phyloP scores from a whole-genome alignment of 2,797 vertebrate genomes.

The Remorina albescens region DNA sequence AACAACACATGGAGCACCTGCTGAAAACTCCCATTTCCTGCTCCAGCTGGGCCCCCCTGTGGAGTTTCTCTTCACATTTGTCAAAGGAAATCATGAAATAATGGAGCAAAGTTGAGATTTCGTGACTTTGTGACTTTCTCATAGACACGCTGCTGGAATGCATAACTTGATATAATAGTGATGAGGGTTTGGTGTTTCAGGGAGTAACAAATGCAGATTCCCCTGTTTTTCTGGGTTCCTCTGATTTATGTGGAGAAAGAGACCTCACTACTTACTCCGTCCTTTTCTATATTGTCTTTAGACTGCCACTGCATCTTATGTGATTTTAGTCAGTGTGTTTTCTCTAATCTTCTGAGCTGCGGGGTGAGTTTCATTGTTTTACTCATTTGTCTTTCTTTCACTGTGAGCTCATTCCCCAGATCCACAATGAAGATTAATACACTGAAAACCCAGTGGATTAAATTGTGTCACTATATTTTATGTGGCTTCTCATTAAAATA shows the following conservation, averaged over 20 bases:
- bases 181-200: slow-evolving; percentile 41
- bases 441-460: slow-evolving; percentile 74
- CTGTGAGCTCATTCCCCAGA: slow-evolving; percentile 67
- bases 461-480: slow-evolving; percentile 77
- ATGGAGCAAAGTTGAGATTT: slow-evolving; percentile 37
- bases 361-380: slow-evolving; percentile 67
- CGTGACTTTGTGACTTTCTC: slow-evolving; percentile 34
- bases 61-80: slow-evolving; percentile 21
- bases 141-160: slow-evolving; percentile 30
- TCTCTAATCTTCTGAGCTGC: slow-evolving; percentile 51
- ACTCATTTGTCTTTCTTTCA: slow-evolving; percentile 65
- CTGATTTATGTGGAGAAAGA: slow-evolving; percentile 52
- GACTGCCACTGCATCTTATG: slow-evolving; percentile 37
- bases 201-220: slow-evolving; percentile 45
- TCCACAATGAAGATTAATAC: slow-evolving; percentile 81
- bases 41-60: slow-evolving; percentile 39
- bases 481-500: slow-evolving; percentile 80
- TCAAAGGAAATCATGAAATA: slow-evolving; percentile 61
- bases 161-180: slow-evolving; percentile 36
- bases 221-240: slow-evolving; percentile 29
- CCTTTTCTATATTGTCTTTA: slow-evolving; percentile 46
- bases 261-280: slow-evolving; percentile 40
- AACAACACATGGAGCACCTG: slow-evolving; percentile 37
- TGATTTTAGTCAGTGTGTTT: slow-evolving; percentile 56
- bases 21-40: slow-evolving; percentile 58